Conservation (phyloP, 2,888 invertebrate genomes). For the Chalcosyrphus nemorum region DNA sequence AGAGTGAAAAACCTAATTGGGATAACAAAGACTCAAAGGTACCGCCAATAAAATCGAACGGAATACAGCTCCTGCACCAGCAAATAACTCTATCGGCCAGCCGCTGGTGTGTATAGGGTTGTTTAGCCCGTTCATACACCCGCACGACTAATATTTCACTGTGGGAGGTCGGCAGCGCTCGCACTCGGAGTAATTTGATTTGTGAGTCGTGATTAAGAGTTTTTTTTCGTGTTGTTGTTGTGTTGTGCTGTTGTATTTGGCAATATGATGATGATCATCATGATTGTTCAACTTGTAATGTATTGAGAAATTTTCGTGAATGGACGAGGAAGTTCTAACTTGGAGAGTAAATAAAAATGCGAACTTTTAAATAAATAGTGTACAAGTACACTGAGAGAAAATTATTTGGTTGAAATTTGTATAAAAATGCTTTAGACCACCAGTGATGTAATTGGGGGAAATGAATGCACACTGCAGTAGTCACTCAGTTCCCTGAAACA, state of each 20-base stretch:
- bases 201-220: constrained; percentile 53
- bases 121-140: constrained; percentile 47
- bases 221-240: constrained; percentile 1
- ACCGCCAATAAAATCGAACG: constrained; percentile 76
- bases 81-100: constrained; percentile 76
- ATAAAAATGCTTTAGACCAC: too few relatives aligned
- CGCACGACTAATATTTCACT: constrained; percentile 56
- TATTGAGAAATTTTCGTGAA: constrained; percentile 11
- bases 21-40: constrained; percentile 75
- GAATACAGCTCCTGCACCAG: constrained; percentile 74
- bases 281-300: constrained; percentile 9
- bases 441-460: too few relatives aligned
- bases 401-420: background rate
- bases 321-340: too few relatives aligned
- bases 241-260: constrained; percentile 32
- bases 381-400: background rate
- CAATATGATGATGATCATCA: constrained; percentile 24
- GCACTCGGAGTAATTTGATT: constrained; percentile 59
- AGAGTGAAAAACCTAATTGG: constrained; percentile 75
- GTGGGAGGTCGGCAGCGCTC: constrained; percentile 63
- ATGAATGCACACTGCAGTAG: too few relatives aligned
- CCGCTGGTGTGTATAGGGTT: constrained; percentile 70
- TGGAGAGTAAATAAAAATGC: background rate
- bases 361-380: background rate
- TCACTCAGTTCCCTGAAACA: too few relatives aligned